Conservation (phyloP, 2,797 vertebrate species). For the Artibeus lituratus region DNA sequence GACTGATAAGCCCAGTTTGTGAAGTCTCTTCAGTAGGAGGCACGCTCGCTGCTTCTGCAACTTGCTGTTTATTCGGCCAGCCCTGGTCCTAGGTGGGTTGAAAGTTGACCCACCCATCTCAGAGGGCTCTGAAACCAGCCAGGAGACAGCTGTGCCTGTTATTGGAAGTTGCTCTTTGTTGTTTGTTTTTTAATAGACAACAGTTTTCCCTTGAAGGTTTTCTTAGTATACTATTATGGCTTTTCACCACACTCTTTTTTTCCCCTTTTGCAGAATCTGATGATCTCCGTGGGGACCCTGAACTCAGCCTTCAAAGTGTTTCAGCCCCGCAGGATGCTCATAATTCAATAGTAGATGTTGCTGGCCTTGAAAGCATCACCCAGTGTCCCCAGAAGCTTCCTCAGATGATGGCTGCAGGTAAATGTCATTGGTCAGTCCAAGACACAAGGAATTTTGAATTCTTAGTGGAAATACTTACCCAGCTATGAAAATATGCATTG, state of each 20-base stretch:
- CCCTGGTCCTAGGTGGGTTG: background rate
- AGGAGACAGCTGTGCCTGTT: background rate
- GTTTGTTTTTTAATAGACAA: background rate
- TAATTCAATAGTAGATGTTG: slow-evolving; percentile 79
- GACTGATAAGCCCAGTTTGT: slow-evolving; percentile 76
- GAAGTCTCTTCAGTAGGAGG: slow-evolving; percentile 52
- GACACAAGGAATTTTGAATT: background rate
- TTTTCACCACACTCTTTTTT: slow-evolving; percentile 39
- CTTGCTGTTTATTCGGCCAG: slow-evolving; percentile 55
- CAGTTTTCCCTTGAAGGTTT: background rate
- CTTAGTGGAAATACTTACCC: background rate
- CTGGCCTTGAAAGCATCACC: slow-evolving; percentile 83
- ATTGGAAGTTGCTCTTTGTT: background rate
- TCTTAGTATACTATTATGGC: background rate
- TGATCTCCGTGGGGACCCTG: slow-evolving; percentile 73
- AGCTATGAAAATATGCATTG: background rate
- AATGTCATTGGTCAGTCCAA: background rate
- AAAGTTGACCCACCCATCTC: background rate
- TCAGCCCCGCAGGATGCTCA: slow-evolving; percentile 71
- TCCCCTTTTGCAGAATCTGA: slow-evolving; percentile 80
- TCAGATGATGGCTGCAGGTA: slow-evolving; percentile 92
- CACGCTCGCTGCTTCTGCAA: slow-evolving; percentile 4
- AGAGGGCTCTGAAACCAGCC: background rate
- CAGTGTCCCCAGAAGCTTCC: slow-evolving; percentile 73
- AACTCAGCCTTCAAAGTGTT: slow-evolving; percentile 64